Base-by-base conservation (phyloP, 2,797 vertebrate genomes). In the Siniperca obscura region DNA sequence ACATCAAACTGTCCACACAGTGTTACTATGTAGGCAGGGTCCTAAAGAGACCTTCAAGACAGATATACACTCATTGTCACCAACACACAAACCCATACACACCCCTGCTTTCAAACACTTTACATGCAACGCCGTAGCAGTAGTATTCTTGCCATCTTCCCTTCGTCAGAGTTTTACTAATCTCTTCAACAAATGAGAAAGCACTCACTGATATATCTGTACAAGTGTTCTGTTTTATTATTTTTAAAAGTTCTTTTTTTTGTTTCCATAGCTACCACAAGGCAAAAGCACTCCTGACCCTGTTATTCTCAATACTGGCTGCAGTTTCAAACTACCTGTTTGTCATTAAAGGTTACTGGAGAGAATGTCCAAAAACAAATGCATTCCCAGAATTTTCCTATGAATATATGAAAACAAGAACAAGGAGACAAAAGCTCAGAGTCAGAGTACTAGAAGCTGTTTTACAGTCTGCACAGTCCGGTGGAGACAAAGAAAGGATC, bases 1-100 rank as follows among this genome's bases (percentile, higher is more conserved):
- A 40, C 14, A 56, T 68, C 48, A 80, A 72, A 77, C 27, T 65
- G 22, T 17, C n/a, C 21, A 36, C 7, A 40, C 1, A 9, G 34
- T 69, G 59, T 52, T 81, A 36, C 50, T 27, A 77, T 50, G 38
- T 55, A 61, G 67, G 62, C 48, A 30, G 27, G 19, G 25, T 40
- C 17, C 17, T 19, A 67, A 55, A 50, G 36, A 7, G 67, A 61
- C 55, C 34, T 59, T 65, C 21, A 25, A 42, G 50, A 66, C 9
- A 16, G 13, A 50, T 55, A 53, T 2, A 53, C 8, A 60, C 21
- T 3, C 16, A 30, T 11, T 42, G 22, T 59, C 16, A 62, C 21
- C 14, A 67, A 46, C 40, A 46, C 27, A 67, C 16, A 25, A 57
- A 57, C 16, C 19, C 17, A 55, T 30, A 21, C 46, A 48, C 52